Evolutionary conservation across 2,888 invertebrate species (phyloP), one percentile per base, ranked within the genome.

Genomic region (Holacanthella duospinosa): DNA sequence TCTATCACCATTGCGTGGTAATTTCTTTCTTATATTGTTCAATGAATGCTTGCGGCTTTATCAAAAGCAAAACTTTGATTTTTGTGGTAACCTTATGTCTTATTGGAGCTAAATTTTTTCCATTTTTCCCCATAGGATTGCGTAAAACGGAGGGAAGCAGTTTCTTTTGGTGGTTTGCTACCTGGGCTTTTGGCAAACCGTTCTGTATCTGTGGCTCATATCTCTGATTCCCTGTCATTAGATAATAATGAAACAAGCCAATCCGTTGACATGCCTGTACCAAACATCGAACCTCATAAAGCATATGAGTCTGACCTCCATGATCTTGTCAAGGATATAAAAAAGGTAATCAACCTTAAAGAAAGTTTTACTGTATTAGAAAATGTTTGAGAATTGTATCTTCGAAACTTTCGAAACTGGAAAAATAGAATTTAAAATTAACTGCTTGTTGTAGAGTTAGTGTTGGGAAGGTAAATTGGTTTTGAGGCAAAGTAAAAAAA

Each of bases 241-340:
- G 36, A 16, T 6, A 36, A 6, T 16, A 36, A 9, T 36, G 36
- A 36, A 36, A 36, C 36, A 36, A 36, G 36, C 16, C 36, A 6
- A 9, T 36, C 36, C 36, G 25, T 62, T 29, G 25, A 27, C 26
- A 21, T 29, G 25, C 57, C 43, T 3, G 55, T n/a, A n/a, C n/a
- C n/a, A n/a, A n/a, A n/a, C n/a, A n/a, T 66, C 61, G 69, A 69
- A 55, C 66, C 62, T 1, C 64, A 61, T n/a, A 64, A 65, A 59
- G 55, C 60, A 36, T 64, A 61, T 43, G 61, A 59, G 43, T 36
- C 63, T 12, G 68, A 68, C 59, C 56, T 68, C 24, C 58, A 62
- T 19, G 68, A 68, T 48, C 48, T 68, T 21, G 65, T 63, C 6
- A 62, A 62, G 43, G 68, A 68, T 61, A 68, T 68, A 36, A 21